Evolutionary conservation across 1,140 invertebrate species (phyloP), one percentile per base, ranked within the genome.

Genomic region (Colletes gigas): DNA sequence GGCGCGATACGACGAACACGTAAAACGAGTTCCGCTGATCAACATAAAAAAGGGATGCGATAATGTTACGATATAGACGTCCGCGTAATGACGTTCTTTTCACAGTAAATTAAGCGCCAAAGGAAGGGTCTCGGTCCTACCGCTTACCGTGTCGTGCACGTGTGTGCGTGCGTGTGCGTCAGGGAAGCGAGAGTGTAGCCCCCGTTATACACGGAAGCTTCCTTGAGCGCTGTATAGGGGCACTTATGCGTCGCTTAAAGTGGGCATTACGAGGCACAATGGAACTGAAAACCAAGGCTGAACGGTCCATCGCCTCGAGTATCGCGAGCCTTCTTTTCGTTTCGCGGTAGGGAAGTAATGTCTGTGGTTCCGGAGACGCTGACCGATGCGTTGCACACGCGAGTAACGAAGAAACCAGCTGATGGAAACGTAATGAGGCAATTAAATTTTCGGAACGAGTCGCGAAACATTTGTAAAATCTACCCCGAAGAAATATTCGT

Each of bases 81-180:
- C 47, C 67, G 55, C 17, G 67, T 69, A 79, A 79, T 76, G 79
- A 85, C 68, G 76, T 83, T 78, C 72, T 85, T 78, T 88, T 87
- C 82, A 85, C 77, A 63, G 85, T 87, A 79, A 88, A 88, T 87
- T 88, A 88, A 88, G 66, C 83, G 69, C 21, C 76, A 80, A 85
- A 78, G 47, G 74, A 69, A 82, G 60, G 81, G 65, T 73, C 78
- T 52, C 67, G 30, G 55, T 50, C 73, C 66, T 55, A 70, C 30
- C 41, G n/a, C 6, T 15, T 21, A 47, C 14, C 47, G 7, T 14
- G 57, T 8, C 44, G 17, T 30, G 30, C 30, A 30, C 60, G 19
- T 47, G 6, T 8, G 47, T 41, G 55, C 21, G 4, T 10, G 30
- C 10, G n/a, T 66, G 19, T 12, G 47, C n/a, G 66, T 8, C 14